Evolutionary conservation across 2,113 vertebrate genomes (phyloP).

Genomic region (Xiphophorus couchianus): DNA sequence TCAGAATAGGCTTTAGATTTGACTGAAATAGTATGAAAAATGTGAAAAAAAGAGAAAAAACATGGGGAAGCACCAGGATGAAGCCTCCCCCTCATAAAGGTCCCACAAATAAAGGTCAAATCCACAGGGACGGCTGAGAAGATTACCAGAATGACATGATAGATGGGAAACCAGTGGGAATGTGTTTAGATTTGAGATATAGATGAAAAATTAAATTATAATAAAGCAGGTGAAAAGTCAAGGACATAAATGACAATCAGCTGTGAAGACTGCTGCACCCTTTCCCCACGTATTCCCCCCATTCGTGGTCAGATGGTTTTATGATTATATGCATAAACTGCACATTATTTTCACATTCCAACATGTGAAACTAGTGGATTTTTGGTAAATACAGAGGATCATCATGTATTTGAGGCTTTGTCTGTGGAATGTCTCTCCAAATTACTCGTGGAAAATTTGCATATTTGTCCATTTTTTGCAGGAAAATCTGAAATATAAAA

Average conservation of each 20-base stretch:
- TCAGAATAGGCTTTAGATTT: conserved; percentile 8
- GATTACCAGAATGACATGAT: conserved; percentile 45
- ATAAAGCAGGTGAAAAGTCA: neutral
- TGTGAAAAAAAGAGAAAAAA: neutral
- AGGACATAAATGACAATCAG: neutral
- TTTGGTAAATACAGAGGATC: too few species aligned
- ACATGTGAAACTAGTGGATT: too few species aligned
- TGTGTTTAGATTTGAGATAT: neutral
- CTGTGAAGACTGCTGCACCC: neutral
- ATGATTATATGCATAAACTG: too few species aligned
- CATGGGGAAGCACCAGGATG: neutral
- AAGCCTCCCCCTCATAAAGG: neutral
- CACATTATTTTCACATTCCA: too few species aligned
- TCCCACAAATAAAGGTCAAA: conserved; percentile 43
- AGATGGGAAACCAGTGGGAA: conserved; percentile 22
- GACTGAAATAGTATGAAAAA: conserved; percentile 3
- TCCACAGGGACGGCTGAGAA: conserved; percentile 7
- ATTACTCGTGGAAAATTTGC: too few species aligned
- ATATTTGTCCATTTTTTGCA: too few species aligned
- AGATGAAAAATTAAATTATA: neutral
- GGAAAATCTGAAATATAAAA: too few species aligned
- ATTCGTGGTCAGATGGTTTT: too few species aligned
- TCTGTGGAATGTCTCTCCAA: too few species aligned
- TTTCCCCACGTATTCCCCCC: too few species aligned
- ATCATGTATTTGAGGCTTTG: too few species aligned